Conservation (phyloP, 2,888 invertebrate genomes). For the Aelia acuminata region DNA sequence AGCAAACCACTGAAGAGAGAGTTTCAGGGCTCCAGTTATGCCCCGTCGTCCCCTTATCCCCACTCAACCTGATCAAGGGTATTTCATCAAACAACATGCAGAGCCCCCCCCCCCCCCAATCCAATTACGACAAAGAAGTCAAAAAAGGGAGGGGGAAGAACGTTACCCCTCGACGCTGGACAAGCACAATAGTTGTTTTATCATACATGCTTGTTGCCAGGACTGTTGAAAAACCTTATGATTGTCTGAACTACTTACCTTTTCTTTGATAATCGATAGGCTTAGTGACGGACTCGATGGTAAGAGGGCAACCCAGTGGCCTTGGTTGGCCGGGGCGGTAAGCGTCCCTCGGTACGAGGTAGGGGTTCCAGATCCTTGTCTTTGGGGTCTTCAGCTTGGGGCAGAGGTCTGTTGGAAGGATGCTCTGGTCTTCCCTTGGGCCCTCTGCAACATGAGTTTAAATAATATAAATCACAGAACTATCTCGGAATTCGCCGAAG, state of each 20-base stretch:
- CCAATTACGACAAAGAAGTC: no score
- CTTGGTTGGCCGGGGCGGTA: neutral
- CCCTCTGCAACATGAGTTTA: neutral
- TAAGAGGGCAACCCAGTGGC: slow-evolving; percentile 1
- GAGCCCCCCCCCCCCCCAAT: no score
- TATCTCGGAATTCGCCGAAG: no score
- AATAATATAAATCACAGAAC: no score
- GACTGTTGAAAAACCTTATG: neutral
- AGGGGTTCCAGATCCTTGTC: slow-evolving; percentile 12
- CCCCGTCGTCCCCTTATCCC: no score
- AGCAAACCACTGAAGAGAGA: no score
- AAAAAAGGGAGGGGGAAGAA: no score
- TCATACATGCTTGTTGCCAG: neutral
- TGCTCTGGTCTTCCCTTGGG: neutral
- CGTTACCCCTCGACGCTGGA: no score
- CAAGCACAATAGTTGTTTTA: no score
- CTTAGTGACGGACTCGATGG: neutral
- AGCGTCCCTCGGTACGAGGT: neutral
- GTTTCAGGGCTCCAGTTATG: no score
- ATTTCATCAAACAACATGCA: no score
- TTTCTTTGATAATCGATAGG: neutral
- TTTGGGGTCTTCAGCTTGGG: neutral
- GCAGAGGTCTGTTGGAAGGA: neutral
- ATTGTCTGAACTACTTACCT: neutral
- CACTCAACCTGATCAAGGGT: no score